A percentile compares a stretch with the other conserved stretches of the same genome.
These are phyloP conservation scores for Micrasema minimum DNA, from an alignment of 1,140 invertebrate genomes.

Conservation along the genomic window DNA sequence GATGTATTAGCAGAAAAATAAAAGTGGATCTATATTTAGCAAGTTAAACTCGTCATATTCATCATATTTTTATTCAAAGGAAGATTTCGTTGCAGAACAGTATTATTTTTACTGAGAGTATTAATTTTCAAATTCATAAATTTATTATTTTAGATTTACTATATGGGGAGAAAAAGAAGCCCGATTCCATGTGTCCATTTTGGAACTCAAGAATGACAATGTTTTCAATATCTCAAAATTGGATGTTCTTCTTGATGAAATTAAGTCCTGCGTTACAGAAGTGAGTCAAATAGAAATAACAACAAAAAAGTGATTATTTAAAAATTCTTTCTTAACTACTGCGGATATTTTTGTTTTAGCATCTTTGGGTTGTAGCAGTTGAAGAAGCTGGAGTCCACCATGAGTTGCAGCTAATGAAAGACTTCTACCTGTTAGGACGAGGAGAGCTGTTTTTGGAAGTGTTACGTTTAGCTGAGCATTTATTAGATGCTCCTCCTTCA, in stretches of 20 bases:
- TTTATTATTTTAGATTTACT: slow-evolving; percentile 60
- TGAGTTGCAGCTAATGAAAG: slow-evolving; percentile 77
- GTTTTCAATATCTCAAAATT: slow-evolving; percentile 72
- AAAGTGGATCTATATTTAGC: too few relatives aligned
- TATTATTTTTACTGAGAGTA: too few relatives aligned
- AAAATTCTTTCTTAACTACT: too few relatives aligned
- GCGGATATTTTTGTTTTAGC: slow-evolving; percentile 59
- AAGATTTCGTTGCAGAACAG: too few relatives aligned
- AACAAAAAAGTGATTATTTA: neutral
- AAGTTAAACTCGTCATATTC: too few relatives aligned
- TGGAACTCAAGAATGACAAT: slow-evolving; percentile 69
- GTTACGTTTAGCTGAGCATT: slow-evolving; percentile 59
- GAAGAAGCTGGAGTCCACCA: slow-evolving; percentile 78
- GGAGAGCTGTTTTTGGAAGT: slow-evolving; percentile 83
- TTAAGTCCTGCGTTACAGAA: slow-evolving; percentile 79
- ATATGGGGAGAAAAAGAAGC: slow-evolving; percentile 80
- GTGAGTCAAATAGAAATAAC: slow-evolving; percentile 50
- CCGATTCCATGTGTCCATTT: slow-evolving; percentile 74
- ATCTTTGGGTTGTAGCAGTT: slow-evolving; percentile 77
- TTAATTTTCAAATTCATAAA: too few relatives aligned
- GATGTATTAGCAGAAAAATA: too few relatives aligned
- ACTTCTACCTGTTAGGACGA: slow-evolving; percentile 79
- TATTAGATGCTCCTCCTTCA: slow-evolving; percentile 60
- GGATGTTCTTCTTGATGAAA: slow-evolving; percentile 74
- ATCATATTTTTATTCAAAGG: too few relatives aligned